These are phyloP conservation scores for Dugesia japonica DNA, from an alignment of 2,888 invertebrate genomes.

Conservation along the genomic window DNA sequence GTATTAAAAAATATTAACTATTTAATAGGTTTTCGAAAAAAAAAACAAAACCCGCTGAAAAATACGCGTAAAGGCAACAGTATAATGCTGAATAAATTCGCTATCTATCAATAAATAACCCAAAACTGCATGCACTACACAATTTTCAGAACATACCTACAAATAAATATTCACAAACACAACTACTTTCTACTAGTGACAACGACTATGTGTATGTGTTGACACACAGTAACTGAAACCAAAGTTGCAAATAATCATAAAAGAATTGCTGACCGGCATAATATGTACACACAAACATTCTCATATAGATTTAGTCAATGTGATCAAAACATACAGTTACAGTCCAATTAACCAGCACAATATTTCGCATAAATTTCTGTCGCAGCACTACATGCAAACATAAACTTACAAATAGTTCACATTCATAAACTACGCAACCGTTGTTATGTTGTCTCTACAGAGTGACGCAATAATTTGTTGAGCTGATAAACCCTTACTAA, in stretches of 20 bases:
- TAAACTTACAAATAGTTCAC: neutral
- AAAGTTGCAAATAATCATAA: constrained; percentile 16
- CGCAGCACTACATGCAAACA: constrained; percentile 8
- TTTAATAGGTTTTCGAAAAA: neutral
- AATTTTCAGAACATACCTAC: neutral
- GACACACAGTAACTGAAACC: neutral
- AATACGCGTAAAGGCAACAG: constrained; percentile 8
- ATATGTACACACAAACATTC: neutral
- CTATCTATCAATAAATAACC: neutral
- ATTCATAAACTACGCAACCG: constrained; percentile 11
- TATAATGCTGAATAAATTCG: neutral
- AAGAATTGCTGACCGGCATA: constrained; percentile 12
- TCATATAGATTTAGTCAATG: neutral
- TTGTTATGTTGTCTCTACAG: neutral
- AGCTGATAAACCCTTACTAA: neutral
- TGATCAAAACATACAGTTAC: neutral
- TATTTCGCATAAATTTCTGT: constrained; percentile 1
- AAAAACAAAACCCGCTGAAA: neutral
- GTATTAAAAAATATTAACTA: neutral
- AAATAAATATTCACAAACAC: constrained; percentile 12
- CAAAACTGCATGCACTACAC: neutral
- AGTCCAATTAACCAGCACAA: constrained; percentile 7
- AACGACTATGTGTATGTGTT: neutral
- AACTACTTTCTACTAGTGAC: constrained; percentile 5
- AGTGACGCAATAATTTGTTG: constrained; percentile 12